Conservation (phyloP, 2,797 vertebrate genomes). For the Eulemur albifrons region DNA sequence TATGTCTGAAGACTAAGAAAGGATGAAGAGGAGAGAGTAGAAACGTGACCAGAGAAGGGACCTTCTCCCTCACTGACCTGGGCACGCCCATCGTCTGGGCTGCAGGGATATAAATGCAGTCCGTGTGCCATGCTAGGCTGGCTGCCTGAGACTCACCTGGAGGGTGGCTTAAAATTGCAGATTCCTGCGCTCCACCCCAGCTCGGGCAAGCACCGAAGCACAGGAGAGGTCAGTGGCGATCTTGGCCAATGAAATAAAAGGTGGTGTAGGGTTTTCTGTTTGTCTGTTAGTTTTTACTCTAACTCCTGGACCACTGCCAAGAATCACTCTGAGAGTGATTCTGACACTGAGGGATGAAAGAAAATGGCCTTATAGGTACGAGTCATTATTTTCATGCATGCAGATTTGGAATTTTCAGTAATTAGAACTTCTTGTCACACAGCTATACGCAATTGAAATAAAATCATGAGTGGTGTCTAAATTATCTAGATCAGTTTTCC, state of each 20-base stretch:
- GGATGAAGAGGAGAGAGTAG: not conserved
- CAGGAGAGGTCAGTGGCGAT: not conserved
- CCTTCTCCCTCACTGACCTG: not conserved
- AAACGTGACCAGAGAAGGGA: not conserved
- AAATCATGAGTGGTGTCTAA: not conserved
- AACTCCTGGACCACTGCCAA: not conserved
- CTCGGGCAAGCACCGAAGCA: not conserved
- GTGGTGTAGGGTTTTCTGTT: not conserved
- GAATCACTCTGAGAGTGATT: not conserved
- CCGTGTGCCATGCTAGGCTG: not conserved
- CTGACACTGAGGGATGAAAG: not conserved
- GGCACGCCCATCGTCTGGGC: not conserved
- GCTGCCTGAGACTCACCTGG: not conserved
- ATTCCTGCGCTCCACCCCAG: not conserved
- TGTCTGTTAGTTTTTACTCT: not conserved
- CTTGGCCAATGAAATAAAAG: not conserved
- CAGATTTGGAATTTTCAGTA: constrained; percentile 21
- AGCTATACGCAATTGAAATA: constrained; percentile 39
- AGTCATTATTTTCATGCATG: constrained; percentile 29
- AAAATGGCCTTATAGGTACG: not conserved
- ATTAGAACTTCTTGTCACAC: constrained; percentile 39
- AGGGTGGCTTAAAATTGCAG: not conserved
- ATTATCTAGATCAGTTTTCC: not conserved
- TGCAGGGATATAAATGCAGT: not conserved
- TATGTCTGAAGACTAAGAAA: not conserved